Evolutionary conservation across 2,113 vertebrate species (phyloP), one percentile per base, ranked within the genome.

Genomic region (Forbesichthys papilliferus): DNA sequence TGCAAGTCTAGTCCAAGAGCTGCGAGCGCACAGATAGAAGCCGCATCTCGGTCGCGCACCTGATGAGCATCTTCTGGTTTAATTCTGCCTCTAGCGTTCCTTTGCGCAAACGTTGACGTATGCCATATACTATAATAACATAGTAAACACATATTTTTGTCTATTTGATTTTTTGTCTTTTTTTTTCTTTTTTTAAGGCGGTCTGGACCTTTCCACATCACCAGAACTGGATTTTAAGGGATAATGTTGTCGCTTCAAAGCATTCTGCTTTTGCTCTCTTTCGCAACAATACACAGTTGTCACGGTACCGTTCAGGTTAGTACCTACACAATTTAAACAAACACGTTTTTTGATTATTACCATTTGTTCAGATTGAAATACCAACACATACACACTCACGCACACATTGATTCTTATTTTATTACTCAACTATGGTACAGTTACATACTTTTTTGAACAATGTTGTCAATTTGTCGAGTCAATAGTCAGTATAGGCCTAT

Each of bases 221-320:
- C 46, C 42, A 6, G 61, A 54, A 9, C 34, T 46, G 65, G 69
- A 85, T 47, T 71, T 60, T 62, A 11, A 69, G 75, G 66, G 60
- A 91, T 89, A 88, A 75, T 70, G 42, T 69, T 83, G 54, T 74
- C 82, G 66, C 71, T 86, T 52, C 74, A 10, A 71, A 83, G 84
- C 81, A 90, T 80, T 84, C 74, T 92, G 61, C 72, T 90, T 61
- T 70, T 92, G 63, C 76, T 92, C 77, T 90, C 77, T 83, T 70
- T 92, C 78, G 81, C 88, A 81, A 78, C 80, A 11, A 11, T 87
- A 48, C 81, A 86, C 5, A 64, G 65, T 48, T 83, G 85, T 2
- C 83, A 86, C 54, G 83, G 84, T 65, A 81, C 77, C 1, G 80
- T 87, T 47, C 90, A 92, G 91, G 91, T 92, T 78, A 74, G 87